Conservation (phyloP, 2,888 invertebrate species). For the Trichogramma evanescens region DNA sequence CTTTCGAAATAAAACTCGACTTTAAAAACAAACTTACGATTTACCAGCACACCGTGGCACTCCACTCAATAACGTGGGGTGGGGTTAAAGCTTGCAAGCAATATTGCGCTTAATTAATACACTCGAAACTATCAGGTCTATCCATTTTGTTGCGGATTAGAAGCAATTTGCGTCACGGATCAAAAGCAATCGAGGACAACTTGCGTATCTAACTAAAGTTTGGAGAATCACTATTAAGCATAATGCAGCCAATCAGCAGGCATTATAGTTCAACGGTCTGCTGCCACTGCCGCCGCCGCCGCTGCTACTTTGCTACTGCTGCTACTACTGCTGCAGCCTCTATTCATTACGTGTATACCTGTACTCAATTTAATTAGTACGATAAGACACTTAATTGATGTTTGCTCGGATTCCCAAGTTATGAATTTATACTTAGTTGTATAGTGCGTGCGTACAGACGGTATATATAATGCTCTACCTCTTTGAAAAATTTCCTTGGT, state of each 20-base stretch:
- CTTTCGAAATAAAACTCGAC: too few species aligned
- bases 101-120: neutral
- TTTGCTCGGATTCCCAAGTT: neutral
- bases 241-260: conserved; percentile 14
- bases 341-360: neutral
- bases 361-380: neutral
- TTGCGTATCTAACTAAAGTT: neutral
- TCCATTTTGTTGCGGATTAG: conserved; percentile 16
- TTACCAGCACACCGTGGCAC: too few species aligned
- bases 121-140: conserved; percentile 5
- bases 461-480: too few species aligned
- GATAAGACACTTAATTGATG: neutral
- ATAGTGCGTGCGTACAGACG: too few species aligned
- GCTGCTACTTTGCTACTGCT: too few species aligned
- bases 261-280: conserved; percentile 15
- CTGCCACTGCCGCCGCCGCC: too few species aligned
- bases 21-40: too few species aligned
- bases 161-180: conserved; percentile 18
- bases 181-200: conserved; percentile 17
- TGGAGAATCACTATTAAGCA: neutral
- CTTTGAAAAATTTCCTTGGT: too few species aligned
- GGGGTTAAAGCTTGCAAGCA: too few species aligned
- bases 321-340: too few species aligned
- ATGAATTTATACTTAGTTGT: too few species aligned
- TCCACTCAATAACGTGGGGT: too few species aligned